Evolutionary conservation across 2,113 vertebrate genomes (phyloP).

Genomic region (Mionectes macconnelli): DNA sequence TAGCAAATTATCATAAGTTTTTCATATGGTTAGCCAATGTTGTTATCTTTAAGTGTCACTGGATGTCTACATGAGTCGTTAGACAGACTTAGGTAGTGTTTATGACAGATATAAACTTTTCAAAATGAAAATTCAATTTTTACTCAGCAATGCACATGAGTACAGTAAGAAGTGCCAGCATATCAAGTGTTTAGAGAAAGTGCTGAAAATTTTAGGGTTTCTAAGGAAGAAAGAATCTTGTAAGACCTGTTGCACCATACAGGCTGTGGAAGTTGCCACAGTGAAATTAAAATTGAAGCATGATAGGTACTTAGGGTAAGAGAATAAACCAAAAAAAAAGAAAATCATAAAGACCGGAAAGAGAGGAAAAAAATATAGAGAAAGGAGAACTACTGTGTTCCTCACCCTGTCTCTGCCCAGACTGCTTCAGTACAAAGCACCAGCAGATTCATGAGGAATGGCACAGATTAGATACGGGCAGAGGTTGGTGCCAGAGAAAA

Average conservation of each 20-base stretch:
- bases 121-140: neutral
- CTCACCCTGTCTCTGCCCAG: fast-evolving
- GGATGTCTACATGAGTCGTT: neutral
- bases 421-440: neutral
- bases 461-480: neutral
- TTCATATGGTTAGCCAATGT: too few species aligned
- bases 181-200: neutral
- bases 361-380: neutral
- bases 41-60: neutral
- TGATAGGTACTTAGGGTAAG: neutral
- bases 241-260: neutral
- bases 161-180: neutral
- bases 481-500: neutral
- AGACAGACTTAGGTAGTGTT: neutral
- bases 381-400: neutral
- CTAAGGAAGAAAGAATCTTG: neutral
- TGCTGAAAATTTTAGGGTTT: too few species aligned
- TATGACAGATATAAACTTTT: neutral
- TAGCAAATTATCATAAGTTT: neutral
- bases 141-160: neutral
- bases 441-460: neutral
- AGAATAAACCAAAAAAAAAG: neutral
- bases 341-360: neutral
- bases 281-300: neutral
- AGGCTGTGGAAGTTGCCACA: neutral